A percentile compares a stretch with the other conserved stretches of the same genome.
phyloP scores from a whole-genome alignment of 2,888 invertebrate genomes.

The Callyntrura sp. region DNA sequence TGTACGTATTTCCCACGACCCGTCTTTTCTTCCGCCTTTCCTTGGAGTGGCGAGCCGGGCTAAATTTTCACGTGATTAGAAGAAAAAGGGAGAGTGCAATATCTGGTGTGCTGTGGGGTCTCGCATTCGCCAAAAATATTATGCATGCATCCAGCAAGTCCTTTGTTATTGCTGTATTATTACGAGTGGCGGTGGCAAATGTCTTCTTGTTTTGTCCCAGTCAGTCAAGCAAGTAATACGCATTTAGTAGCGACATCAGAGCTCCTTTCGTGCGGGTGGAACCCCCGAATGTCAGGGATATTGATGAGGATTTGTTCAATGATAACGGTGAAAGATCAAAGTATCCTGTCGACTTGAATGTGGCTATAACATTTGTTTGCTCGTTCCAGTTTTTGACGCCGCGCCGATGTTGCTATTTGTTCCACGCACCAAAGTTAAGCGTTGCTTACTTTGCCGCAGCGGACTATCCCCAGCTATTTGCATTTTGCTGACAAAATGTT shows the following conservation, averaged over 20 bases:
- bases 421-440: neutral
- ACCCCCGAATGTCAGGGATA: neutral
- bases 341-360: neutral
- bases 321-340: slow-evolving; percentile 12
- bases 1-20: neutral
- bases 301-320: slow-evolving; percentile 1
- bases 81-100: neutral
- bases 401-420: too few relatives aligned
- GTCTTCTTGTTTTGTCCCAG: neutral
- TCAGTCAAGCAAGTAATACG: neutral
- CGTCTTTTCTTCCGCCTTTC: neutral
- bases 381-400: neutral
- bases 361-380: neutral
- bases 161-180: too few relatives aligned
- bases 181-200: neutral
- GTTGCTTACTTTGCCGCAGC: too few relatives aligned
- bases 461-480: neutral
- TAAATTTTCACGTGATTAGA: neutral
- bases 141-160: too few relatives aligned
- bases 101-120: too few relatives aligned
- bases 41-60: neutral
- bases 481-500: slow-evolving; percentile 21
- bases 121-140: too few relatives aligned
- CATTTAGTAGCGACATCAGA: neutral
- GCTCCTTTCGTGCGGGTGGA: neutral